Percentiles rank a stretch among this genome's conserved stretches.
phyloP scores from a whole-genome alignment of 2,888 invertebrate species.

The Nemapogon koenigi region DNA sequence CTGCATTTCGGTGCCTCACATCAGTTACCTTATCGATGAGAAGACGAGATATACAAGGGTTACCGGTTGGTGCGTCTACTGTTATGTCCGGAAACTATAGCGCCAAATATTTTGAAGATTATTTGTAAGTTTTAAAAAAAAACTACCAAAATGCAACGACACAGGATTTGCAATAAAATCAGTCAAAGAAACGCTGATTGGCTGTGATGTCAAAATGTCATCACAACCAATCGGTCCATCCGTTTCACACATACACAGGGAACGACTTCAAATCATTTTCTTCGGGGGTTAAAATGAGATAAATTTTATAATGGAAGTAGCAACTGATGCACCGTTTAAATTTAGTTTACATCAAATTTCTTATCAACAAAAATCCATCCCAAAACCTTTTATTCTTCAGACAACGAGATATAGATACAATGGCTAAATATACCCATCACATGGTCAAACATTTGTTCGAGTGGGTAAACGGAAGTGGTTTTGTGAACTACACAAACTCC shows the following conservation, averaged over 20 bases:
- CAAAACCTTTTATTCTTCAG: slow-evolving; percentile 11
- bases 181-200: no score
- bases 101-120: slow-evolving; percentile 30
- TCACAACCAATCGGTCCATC: no score
- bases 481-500: slow-evolving; percentile 19
- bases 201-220: no score
- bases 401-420: slow-evolving; percentile 27
- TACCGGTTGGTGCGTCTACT: slow-evolving; percentile 11
- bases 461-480: slow-evolving; percentile 31
- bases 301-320: no score
- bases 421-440: slow-evolving; percentile 30
- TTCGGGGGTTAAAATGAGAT: no score
- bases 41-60: slow-evolving; percentile 14
- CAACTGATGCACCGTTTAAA: no score
- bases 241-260: no score
- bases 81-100: slow-evolving; percentile 28
- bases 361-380: neutral
- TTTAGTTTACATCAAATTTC: no score
- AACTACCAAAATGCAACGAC: no score
- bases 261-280: no score
- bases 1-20: slow-evolving; percentile 12
- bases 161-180: no score
- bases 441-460: slow-evolving; percentile 26
- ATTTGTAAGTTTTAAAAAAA: slow-evolving; percentile 15
- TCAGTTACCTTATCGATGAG: slow-evolving; percentile 12